These are phyloP conservation scores for Epicauta chinensis DNA, from an alignment of 1,140 invertebrate genomes.

Conservation along the genomic window DNA sequence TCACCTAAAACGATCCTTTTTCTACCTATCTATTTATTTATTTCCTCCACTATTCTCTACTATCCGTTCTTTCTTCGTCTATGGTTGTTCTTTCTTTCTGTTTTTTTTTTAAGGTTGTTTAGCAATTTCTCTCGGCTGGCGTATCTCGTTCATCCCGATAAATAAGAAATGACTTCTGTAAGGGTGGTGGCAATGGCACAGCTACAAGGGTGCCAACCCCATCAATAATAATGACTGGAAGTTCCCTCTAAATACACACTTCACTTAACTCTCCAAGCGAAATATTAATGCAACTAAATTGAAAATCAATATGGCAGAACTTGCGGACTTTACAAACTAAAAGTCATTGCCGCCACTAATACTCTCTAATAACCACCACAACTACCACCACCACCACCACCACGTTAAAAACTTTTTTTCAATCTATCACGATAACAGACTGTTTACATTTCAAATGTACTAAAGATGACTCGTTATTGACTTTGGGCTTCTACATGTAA, in stretches of 20 bases:
- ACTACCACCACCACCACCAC: too few species aligned
- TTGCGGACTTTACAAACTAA: constrained; percentile 18
- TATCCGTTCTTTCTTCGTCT: too few species aligned
- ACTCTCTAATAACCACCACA: background rate
- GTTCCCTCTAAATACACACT: constrained; percentile 38
- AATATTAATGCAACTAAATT: constrained; percentile 39
- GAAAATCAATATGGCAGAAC: constrained; percentile 35
- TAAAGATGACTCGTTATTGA: constrained; percentile 12
- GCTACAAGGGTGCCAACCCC: constrained; percentile 34
- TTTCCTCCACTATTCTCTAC: too few species aligned
- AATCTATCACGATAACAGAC: background rate
- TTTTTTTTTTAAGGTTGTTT: constrained; percentile 23
- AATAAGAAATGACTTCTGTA: constrained; percentile 36
- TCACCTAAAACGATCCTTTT: too few species aligned
- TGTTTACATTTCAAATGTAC: constrained; percentile 9
- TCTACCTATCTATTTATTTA: too few species aligned
- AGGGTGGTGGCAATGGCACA: constrained; percentile 15
- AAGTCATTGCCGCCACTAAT: constrained; percentile 8
- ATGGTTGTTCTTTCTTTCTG: background rate
- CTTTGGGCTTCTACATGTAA: constrained; percentile 9
- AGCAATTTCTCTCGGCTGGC: constrained; percentile 19
- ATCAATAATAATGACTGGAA: constrained; percentile 38
- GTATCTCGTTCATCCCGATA: constrained; percentile 26
- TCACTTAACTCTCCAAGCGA: constrained; percentile 35
- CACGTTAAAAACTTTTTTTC: too few species aligned